phyloP scores from a whole-genome alignment of 2,888 invertebrate species.

The Clostera curtula region DNA sequence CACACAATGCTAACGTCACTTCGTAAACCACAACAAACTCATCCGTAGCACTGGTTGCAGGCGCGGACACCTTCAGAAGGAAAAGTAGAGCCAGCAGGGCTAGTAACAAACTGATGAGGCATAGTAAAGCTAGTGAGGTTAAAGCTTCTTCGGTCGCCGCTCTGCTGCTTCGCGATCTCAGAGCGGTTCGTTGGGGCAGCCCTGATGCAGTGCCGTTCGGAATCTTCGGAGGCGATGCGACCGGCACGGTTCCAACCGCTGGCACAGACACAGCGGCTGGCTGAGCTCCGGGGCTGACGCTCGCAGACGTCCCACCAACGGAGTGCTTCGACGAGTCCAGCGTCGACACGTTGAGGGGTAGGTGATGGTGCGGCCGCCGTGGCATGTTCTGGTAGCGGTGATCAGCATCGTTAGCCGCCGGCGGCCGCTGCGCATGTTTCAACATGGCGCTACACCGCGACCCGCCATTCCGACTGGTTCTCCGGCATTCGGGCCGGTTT shows the following conservation, averaged over 20 bases:
- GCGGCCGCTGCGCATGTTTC: constrained; percentile 81
- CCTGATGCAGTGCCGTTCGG: constrained; percentile 76
- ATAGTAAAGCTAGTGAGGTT: constrained; percentile 88
- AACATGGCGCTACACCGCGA: constrained; percentile 75
- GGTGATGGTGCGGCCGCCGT: constrained; percentile 76
- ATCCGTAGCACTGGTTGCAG: constrained; percentile 77
- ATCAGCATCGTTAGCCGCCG: constrained; percentile 70
- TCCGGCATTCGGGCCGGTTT: constrained; percentile 53
- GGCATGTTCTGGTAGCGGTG: constrained; percentile 74
- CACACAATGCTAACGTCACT: constrained; percentile 92
- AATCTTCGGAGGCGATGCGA: constrained; percentile 60
- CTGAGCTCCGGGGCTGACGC: constrained; percentile 73
- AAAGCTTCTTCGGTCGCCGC: constrained; percentile 81
- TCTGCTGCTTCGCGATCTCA: constrained; percentile 48
- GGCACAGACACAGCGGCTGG: constrained; percentile 38
- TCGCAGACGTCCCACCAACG: constrained; percentile 72
- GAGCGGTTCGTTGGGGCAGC: constrained; percentile 37
- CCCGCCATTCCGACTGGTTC: constrained; percentile 63
- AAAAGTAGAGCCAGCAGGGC: constrained; percentile 90
- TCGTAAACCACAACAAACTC: constrained; percentile 93
- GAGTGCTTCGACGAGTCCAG: constrained; percentile 80
- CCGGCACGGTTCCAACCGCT: constrained; percentile 42
- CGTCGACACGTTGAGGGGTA: constrained; percentile 80
- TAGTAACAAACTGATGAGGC: constrained; percentile 88
- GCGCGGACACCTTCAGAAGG: constrained; percentile 87